Evolutionary conservation across 2,113 vertebrate genomes (phyloP).

Genomic region (Cephalopholis sonnerati): DNA sequence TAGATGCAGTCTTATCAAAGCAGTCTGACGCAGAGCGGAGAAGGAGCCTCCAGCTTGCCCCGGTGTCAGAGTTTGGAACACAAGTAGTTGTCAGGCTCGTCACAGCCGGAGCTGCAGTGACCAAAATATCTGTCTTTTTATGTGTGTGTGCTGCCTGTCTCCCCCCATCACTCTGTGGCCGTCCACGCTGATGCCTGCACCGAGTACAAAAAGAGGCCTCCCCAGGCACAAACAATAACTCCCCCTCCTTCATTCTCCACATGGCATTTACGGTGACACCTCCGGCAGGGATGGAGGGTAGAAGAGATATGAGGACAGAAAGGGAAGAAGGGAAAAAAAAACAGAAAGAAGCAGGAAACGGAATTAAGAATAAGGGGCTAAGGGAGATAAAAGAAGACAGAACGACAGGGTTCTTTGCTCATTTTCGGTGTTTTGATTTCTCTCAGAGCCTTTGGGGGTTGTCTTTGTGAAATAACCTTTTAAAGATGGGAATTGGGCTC

Average conservation of each 20-base stretch:
- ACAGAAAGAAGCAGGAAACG: conserved; percentile 34
- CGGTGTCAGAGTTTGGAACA: conserved; percentile 24
- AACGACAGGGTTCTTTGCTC: conserved; percentile 57
- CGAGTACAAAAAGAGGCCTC: conserved; percentile 48
- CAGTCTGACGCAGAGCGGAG: conserved; percentile 39
- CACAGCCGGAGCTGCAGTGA: conserved; percentile 41
- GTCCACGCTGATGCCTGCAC: conserved; percentile 23
- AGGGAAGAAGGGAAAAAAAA: not conserved
- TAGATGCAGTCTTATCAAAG: conserved; percentile 67
- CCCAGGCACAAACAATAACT: conserved; percentile 62
- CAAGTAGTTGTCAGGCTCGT: conserved; percentile 48
- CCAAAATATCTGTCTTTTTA: conserved; percentile 56
- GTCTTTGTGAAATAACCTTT: conserved; percentile 73
- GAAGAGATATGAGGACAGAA: conserved; percentile 50
- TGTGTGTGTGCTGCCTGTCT: conserved; percentile 1
- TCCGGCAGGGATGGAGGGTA: conserved; percentile 41
- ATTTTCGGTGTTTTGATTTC: conserved; percentile 72
- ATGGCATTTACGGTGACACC: conserved; percentile 69
- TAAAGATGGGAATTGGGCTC: conserved; percentile 63
- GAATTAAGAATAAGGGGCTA: conserved; percentile 48
- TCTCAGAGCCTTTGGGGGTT: conserved; percentile 40
- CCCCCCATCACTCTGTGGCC: conserved; percentile 20
- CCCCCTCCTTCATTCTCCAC: conserved; percentile 45
- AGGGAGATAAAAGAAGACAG: conserved; percentile 63
- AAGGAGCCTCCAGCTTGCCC: conserved; percentile 60